Evolutionary conservation across 1,140 invertebrate species (phyloP).

Genomic region (Bombus fervidus): DNA sequence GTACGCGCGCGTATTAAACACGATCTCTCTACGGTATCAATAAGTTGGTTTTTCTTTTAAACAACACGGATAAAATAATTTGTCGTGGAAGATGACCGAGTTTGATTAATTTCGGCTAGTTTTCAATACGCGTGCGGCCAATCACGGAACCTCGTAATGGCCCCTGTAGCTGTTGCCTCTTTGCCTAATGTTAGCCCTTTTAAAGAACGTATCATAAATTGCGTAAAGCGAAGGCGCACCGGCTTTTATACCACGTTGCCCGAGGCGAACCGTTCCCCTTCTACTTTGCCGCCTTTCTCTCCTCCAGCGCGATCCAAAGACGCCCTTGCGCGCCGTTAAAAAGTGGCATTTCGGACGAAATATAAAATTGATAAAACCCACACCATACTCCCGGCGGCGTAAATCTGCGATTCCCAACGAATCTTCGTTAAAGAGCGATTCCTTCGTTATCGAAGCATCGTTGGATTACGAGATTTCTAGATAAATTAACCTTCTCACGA

Average conservation of each 20-base stretch:
- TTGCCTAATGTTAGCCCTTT: constrained; percentile 49
- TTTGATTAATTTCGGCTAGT: constrained; percentile 8
- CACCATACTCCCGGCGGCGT: background rate
- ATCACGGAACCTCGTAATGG: constrained; percentile 31
- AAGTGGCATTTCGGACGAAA: constrained; percentile 1
- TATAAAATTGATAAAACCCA: constrained; percentile 25
- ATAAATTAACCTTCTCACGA: constrained; percentile 4
- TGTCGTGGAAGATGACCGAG: background rate
- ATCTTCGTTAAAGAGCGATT: too few species aligned
- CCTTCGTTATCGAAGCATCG: background rate
- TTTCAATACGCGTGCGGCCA: constrained; percentile 44
- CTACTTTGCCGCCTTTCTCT: background rate
- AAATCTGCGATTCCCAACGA: background rate
- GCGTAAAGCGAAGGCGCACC: constrained; percentile 51
- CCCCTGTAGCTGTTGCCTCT: constrained; percentile 17
- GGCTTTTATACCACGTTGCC: constrained; percentile 36
- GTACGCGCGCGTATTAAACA: too few species aligned
- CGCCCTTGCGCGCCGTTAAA: constrained; percentile 11
- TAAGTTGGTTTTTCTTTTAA: too few species aligned
- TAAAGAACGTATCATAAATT: constrained; percentile 55
- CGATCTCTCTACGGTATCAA: too few species aligned
- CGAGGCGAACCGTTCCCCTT: constrained; percentile 25
- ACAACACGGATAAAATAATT: background rate
- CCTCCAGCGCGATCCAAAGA: background rate
- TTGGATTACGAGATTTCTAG: background rate